Percentiles rank a stretch among this genome's conserved stretches.
Conservation (phyloP, 2,113 vertebrate species). For the Heterotilapia buettikoferi region DNA sequence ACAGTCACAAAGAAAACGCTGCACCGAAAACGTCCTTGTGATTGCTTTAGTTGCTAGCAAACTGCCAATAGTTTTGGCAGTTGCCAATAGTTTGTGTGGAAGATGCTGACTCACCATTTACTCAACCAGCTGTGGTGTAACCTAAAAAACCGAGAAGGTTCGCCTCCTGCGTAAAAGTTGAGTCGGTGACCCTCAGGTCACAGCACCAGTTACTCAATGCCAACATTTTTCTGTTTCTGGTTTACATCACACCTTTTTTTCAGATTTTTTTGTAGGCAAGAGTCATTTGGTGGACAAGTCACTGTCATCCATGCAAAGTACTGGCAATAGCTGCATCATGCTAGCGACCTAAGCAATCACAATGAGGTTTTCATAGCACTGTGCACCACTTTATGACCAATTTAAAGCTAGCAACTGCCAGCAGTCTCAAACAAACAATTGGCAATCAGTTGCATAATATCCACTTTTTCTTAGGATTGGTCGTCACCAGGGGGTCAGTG, state of each 20-base stretch:
- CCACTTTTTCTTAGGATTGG: background rate
- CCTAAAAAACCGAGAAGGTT: background rate
- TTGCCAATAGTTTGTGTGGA: background rate
- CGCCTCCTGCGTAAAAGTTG: background rate
- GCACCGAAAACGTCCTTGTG: background rate
- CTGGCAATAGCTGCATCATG: fast-evolving
- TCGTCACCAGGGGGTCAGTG: background rate
- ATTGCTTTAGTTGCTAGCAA: background rate
- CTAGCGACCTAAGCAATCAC: background rate
- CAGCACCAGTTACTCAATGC: background rate
- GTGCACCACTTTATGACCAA: background rate
- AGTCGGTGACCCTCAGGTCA: fast-evolving
- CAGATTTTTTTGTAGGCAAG: background rate
- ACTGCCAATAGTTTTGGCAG: background rate
- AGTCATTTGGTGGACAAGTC: background rate
- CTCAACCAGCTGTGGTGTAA: background rate
- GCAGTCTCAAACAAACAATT: background rate
- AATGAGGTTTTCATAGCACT: background rate
- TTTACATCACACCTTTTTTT: background rate
- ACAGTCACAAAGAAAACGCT: background rate
- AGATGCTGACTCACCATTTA: background rate
- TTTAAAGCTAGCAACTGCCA: background rate
- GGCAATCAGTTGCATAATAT: background rate
- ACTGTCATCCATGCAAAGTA: background rate
- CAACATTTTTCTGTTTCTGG: background rate